These are phyloP conservation scores for Nothobranchius furzeri DNA, from an alignment of 2,113 vertebrate genomes.

Conservation along the genomic window DNA sequence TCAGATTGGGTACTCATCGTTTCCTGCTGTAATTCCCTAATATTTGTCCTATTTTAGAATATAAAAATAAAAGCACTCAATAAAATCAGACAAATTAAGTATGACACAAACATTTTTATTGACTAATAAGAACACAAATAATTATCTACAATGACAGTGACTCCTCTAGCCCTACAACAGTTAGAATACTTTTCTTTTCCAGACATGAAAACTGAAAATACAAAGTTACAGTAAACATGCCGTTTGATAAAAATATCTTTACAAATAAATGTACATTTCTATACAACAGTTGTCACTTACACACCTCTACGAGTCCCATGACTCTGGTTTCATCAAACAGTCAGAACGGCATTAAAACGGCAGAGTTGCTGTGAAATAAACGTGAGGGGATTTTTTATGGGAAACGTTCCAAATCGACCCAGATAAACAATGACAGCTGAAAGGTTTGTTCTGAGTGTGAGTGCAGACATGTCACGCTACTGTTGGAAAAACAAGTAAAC, in stretches of 20 bases:
- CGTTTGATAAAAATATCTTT: conserved; percentile 83
- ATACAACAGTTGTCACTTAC: conserved; percentile 72
- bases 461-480: too few species aligned
- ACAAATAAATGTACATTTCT: conserved; percentile 84
- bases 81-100: conserved; percentile 53
- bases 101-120: conserved; percentile 62
- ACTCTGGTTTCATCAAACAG: conserved; percentile 50
- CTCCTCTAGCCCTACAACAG: conserved; percentile 69
- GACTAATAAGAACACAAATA: conserved; percentile 60
- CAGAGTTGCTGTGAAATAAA: conserved; percentile 42
- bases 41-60: background rate
- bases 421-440: conserved; percentile 58
- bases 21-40: background rate
- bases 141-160: conserved; percentile 65
- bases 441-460: conserved; percentile 6
- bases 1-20: too few species aligned
- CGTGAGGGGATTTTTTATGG: conserved; percentile 49
- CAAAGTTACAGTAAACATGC: conserved; percentile 81
- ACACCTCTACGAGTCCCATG: conserved; percentile 40
- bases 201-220: conserved; percentile 72
- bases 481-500: too few species aligned
- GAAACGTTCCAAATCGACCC: conserved; percentile 38
- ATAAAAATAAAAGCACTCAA: conserved; percentile 51
- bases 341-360: conserved; percentile 29
- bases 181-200: conserved; percentile 55